A percentile compares a stretch with the other conserved stretches of the same genome.
Conservation (phyloP, 1,140 invertebrate species). For the Leptinotarsa lineolata region DNA sequence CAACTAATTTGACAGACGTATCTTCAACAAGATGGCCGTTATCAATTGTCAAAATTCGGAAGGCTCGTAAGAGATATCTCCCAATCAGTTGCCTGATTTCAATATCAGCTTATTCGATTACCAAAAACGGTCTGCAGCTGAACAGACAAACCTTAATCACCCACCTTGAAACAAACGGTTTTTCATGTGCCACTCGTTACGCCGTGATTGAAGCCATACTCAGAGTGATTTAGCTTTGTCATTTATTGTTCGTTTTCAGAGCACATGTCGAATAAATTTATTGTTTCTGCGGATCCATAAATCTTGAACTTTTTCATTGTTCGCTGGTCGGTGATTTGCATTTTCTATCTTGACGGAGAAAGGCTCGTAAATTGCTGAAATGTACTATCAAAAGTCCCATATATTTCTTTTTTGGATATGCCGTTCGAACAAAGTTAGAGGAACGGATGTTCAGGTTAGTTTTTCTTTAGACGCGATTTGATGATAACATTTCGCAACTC, state of each 20-base stretch:
- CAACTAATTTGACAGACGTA: too few relatives aligned
- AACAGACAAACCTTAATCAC: neutral
- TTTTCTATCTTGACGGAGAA: slow-evolving; percentile 48
- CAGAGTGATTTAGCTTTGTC: slow-evolving; percentile 7
- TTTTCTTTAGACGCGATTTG: too few relatives aligned
- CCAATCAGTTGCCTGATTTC: too few relatives aligned
- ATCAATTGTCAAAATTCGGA: too few relatives aligned
- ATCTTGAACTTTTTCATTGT: slow-evolving; percentile 34
- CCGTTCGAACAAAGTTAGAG: neutral
- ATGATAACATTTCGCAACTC: too few relatives aligned
- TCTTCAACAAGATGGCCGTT: too few relatives aligned
- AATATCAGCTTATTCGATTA: too few relatives aligned
- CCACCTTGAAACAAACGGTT: neutral
- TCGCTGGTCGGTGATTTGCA: slow-evolving; percentile 44
- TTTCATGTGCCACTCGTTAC: neutral
- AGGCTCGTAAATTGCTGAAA: slow-evolving; percentile 49
- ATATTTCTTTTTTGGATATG: slow-evolving; percentile 36
- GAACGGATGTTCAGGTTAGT: too few relatives aligned
- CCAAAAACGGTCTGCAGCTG: too few relatives aligned
- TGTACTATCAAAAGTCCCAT: slow-evolving; percentile 45
- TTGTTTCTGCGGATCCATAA: slow-evolving; percentile 31
- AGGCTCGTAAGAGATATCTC: too few relatives aligned
- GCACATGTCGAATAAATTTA: slow-evolving; percentile 35
- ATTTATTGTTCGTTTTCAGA: slow-evolving; percentile 20
- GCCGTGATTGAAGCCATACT: slow-evolving; percentile 8